Evolutionary conservation across 2,113 vertebrate species (phyloP), one percentile per base, ranked within the genome.

Genomic region (Trematocara stigmaticum): DNA sequence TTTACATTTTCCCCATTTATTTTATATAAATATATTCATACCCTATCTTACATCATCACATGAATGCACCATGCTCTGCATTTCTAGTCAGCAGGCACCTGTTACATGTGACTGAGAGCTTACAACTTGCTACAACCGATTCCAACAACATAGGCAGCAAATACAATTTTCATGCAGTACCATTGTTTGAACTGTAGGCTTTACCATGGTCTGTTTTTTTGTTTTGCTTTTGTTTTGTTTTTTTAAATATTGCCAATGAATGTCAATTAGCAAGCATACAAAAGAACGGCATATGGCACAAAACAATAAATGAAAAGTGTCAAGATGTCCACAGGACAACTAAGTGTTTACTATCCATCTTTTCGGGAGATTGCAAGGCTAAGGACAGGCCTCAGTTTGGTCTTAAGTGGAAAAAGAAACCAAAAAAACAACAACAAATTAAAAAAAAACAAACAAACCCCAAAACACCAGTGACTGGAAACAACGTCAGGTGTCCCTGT

Each of bases 131-230:
- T 42, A 52, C 47, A 56, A 31, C 81, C 45, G 53, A 83, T 3
- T 56, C 18, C 34, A 38, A 55, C 45, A 80, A 81, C 23, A n/a
- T n/a, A 76, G 35, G 69, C 35, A 66, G 79, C 42, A 69, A 78
- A 88, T 4, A 42, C 40, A 78, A n/a, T 15, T 83, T 86, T 78
- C 57, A 83, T 35, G 74, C 74, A 56, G 96, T 97, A 98, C 97
- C 97, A 97, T 97, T 98, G 97, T 97, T 97, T 97, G 96, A 98
- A 98, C 97, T 92, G 94, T 94, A 91, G 80, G 95, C 96, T 88
- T 92, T 95, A 96, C 94, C 94, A 94, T 91, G 94, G 93, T 96
- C 92, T 74, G 94, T 87, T 92, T 89, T 95, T 66, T 64, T 35
- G 3, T 35, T 64, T 64, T n/a, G 7, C 9, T 64, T 61, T 64